Evolutionary conservation across 2,888 invertebrate species (phyloP).

Genomic region (Hyalella azteca): DNA sequence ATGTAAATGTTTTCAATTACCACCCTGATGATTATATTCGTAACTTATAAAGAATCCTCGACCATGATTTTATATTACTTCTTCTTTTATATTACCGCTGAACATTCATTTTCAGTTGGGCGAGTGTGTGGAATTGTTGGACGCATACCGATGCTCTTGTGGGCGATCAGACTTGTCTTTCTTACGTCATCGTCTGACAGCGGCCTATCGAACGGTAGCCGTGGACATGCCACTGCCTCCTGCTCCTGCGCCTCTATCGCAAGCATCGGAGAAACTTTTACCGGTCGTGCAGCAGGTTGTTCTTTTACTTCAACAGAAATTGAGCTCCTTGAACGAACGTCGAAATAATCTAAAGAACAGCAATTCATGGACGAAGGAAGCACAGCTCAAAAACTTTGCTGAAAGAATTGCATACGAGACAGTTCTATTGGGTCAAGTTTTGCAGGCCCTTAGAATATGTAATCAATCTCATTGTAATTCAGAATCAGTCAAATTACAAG

Average conservation of each 20-base stretch:
- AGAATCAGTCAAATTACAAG: conserved; percentile 50
- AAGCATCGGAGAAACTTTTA: conserved; percentile 7
- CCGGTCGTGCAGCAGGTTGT: conserved; percentile 67
- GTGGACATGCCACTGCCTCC: conserved; percentile 38
- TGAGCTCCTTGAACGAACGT: conserved; percentile 73
- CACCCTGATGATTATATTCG: too few species aligned
- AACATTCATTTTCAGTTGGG: neutral
- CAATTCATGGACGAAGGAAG: conserved; percentile 73
- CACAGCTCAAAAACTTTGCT: conserved; percentile 75
- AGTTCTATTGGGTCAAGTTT: conserved; percentile 66
- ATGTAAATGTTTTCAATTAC: too few species aligned
- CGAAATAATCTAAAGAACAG: conserved; percentile 69
- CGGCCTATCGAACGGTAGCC: conserved; percentile 34
- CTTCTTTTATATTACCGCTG: neutral
- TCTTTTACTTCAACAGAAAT: conserved; percentile 72
- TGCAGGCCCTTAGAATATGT: conserved; percentile 62
- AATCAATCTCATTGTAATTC: conserved; percentile 62
- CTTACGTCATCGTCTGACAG: conserved; percentile 47
- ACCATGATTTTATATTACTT: too few species aligned
- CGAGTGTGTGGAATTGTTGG: neutral
- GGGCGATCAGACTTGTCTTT: conserved; percentile 51
- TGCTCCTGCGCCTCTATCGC: neutral
- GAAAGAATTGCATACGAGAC: conserved; percentile 83
- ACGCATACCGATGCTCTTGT: conserved; percentile 48
- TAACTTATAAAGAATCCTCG: too few species aligned